These are phyloP conservation scores for Smutsia gigantea DNA, from an alignment of 2,797 vertebrate genomes.

Conservation along the genomic window DNA sequence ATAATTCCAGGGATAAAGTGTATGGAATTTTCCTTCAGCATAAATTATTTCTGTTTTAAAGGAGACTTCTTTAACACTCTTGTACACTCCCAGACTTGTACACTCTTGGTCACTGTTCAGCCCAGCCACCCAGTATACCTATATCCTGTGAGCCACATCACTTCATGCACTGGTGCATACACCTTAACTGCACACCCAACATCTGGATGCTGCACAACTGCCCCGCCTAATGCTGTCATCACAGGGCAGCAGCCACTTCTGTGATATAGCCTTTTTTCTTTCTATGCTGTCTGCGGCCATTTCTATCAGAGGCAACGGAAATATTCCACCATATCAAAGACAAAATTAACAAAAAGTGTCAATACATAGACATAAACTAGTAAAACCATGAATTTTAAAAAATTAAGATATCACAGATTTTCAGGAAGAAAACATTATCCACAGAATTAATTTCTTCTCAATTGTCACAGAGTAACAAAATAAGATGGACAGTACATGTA, in stretches of 20 bases:
- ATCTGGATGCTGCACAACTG: not conserved
- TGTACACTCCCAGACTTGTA: no score
- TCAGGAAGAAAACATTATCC: not conserved
- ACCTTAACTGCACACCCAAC: not conserved
- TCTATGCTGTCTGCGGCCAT: conserved; percentile 85
- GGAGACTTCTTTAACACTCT: not conserved
- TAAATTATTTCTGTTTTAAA: not conserved
- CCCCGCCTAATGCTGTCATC: not conserved
- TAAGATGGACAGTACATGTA: not conserved
- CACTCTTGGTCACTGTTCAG: not conserved
- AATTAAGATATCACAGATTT: not conserved
- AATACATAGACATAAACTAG: not conserved
- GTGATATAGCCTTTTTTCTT: not conserved
- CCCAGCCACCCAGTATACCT: not conserved
- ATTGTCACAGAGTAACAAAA: not conserved
- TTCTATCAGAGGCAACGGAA: conserved; percentile 87
- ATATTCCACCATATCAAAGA: conserved; percentile 69
- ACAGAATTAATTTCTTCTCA: not conserved
- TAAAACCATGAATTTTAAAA: not conserved
- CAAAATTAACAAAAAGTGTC: conserved; percentile 38
- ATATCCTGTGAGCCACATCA: not conserved
- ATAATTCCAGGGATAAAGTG: not conserved
- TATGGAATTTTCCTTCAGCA: not conserved
- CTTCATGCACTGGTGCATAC: not conserved
- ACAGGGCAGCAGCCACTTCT: not conserved